Conservation (phyloP, 2,888 invertebrate genomes). For the Stenolophus ochropezus region DNA sequence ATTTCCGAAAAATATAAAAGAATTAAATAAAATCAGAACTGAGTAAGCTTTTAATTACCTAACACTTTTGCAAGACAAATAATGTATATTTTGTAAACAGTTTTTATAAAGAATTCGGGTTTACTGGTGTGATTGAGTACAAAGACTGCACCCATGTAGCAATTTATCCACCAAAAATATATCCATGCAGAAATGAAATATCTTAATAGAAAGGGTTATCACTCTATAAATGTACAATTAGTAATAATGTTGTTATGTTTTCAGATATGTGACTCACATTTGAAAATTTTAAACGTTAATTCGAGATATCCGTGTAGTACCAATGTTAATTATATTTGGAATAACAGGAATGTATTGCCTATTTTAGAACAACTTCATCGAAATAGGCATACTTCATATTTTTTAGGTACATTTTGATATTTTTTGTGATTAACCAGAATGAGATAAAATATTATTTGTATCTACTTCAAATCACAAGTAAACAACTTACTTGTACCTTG, state of each 20-base stretch:
- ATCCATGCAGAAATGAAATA: too few relatives aligned
- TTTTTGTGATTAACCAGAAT: not conserved
- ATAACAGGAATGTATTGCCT: slow-evolving; percentile 61
- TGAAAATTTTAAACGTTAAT: slow-evolving; percentile 64
- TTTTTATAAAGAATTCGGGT: slow-evolving; percentile 49
- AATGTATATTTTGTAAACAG: not conserved
- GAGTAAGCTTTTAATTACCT: not conserved
- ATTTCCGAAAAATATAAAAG: slow-evolving; percentile 56
- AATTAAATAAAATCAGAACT: slow-evolving; percentile 34
- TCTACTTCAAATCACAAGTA: too few relatives aligned
- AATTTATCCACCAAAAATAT: slow-evolving; percentile 56
- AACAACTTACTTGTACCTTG: too few relatives aligned
- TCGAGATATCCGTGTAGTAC: slow-evolving; percentile 65
- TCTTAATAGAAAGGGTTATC: slow-evolving; percentile 59
- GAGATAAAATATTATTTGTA: too few relatives aligned
- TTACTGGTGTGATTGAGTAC: slow-evolving; percentile 57
- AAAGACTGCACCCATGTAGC: slow-evolving; percentile 61
- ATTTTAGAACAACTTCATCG: not conserved
- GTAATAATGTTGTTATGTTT: slow-evolving; percentile 50
- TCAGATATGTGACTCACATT: slow-evolving; percentile 64
- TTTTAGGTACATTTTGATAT: not conserved
- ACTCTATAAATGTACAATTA: slow-evolving; percentile 60
- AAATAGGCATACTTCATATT: not conserved
- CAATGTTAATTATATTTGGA: slow-evolving; percentile 66
- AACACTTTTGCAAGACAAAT: not conserved